Base-by-base conservation (phyloP, 2,797 vertebrate genomes). In the Pterois miles region DNA sequence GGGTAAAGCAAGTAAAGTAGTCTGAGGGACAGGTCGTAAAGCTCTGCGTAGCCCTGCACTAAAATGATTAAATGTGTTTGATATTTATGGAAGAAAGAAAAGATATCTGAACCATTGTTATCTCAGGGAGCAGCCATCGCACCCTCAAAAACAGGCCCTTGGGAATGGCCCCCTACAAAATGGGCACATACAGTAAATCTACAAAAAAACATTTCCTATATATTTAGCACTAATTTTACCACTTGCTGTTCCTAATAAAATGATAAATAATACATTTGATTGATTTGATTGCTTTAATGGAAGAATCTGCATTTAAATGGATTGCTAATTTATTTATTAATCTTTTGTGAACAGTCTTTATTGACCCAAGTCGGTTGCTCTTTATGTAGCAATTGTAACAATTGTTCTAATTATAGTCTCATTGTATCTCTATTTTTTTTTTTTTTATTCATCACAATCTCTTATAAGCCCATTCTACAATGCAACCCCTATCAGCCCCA, bases 361-460 rank as follows among this genome's bases (percentile, higher is more conserved):
- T 65, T 43, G 16, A 71, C 69, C 57, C 25, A 27, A 25, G 50
- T 71, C 18, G 3, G 56, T 68, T 60, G 50, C 34, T 77, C 16
- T 71, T 63, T 60, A 36, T 73, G 20, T 67, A 46, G 60, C 67
- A 82, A 22, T 50, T 50, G 48, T 11, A 58, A 85, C 74, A 88
- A 78, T 82, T 60, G 74, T 58, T 77, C 68, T 60, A 75, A 81
- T 82, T 82, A 83, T 79, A 59, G 72, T 65, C 48, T 66, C 27
- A 78, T 64, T 86, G 53, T 70, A 23, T 3, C 34, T 52, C 22
- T 13, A 7, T 38, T 36, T 58, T n/a, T n/a, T 48, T 48, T 48
- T 33, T 58, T 66, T 57, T 53, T 64, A 57, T 80, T 40, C 67
- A 65, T 78, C 52, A 63, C 65, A 52, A 60, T 84, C 62, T 76